A percentile compares a stretch with the other conserved stretches of the same genome.
These are phyloP conservation scores for Oligia fasciuncula DNA, from an alignment of 2,888 invertebrate species.

Conservation along the genomic window DNA sequence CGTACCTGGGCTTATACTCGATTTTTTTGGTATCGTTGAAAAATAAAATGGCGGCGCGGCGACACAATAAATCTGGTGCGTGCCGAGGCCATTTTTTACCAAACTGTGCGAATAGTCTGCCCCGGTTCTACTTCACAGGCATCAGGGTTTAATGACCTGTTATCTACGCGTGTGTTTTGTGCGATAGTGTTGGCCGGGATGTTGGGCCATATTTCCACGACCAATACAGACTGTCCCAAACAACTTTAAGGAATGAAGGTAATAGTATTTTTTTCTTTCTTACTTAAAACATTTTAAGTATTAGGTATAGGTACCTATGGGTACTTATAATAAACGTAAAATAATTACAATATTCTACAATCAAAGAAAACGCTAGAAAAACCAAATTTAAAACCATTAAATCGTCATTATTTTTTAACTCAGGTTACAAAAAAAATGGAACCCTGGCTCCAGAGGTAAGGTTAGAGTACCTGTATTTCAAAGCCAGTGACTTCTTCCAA, in stretches of 20 bases:
- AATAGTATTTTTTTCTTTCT: not conserved
- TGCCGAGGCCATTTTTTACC: constrained; percentile 52
- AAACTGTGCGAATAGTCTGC: constrained; percentile 42
- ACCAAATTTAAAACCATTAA: not conserved
- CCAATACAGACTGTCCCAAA: not conserved
- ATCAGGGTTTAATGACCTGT: constrained; percentile 62
- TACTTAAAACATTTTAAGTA: not conserved
- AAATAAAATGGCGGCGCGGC: constrained; percentile 48
- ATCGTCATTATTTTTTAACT: not conserved
- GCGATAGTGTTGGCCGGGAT: constrained; percentile 16
- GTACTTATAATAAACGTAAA: not conserved
- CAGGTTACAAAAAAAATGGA: not conserved
- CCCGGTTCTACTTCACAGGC: constrained; percentile 24
- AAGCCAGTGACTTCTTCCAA: not conserved
- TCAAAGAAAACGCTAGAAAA: not conserved
- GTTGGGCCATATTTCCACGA: not conserved
- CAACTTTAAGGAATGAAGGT: not conserved
- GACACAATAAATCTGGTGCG: constrained; percentile 56
- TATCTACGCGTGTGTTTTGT: constrained; percentile 37
- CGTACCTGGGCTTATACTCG: not conserved
- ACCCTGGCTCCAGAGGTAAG: not conserved
- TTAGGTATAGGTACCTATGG: not conserved
- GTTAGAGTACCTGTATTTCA: not conserved
- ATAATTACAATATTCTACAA: not conserved
- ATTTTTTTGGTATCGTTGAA: constrained; percentile 44